phyloP scores from a whole-genome alignment of 1,140 invertebrate genomes.

The Venturia canescens region DNA sequence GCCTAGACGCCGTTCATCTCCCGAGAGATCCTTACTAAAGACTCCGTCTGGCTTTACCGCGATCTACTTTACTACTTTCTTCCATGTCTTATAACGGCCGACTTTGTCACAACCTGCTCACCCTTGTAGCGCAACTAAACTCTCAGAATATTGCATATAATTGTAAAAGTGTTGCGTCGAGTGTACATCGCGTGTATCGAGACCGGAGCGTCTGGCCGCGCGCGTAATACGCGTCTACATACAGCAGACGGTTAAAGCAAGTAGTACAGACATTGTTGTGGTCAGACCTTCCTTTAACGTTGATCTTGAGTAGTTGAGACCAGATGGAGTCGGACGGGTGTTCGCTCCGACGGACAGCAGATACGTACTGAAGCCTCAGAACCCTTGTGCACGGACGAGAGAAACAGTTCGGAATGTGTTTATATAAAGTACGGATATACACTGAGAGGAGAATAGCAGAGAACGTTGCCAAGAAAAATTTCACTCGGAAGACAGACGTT shows the following conservation, averaged over 20 bases:
- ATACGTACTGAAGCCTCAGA: conserved; percentile 17
- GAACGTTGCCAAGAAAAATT: conserved; percentile 37
- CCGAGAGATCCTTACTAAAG: conserved; percentile 58
- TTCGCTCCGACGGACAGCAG: conserved; percentile 54
- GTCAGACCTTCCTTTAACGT: conserved; percentile 57
- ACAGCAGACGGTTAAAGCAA: conserved; percentile 37
- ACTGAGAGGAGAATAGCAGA: conserved; percentile 33
- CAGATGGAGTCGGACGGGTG: conserved; percentile 62
- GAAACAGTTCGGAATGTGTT: conserved; percentile 37
- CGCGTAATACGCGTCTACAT: conserved; percentile 1
- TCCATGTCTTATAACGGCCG: conserved; percentile 28
- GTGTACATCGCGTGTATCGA: background rate
- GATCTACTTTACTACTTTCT: conserved; percentile 53
- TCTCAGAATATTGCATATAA: background rate
- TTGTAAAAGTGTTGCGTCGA: background rate
- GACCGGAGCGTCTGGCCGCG: conserved; percentile 7
- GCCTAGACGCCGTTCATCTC: conserved; percentile 61
- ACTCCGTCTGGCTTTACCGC: conserved; percentile 47
- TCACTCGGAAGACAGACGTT: background rate
- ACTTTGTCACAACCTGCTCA: conserved; percentile 10
- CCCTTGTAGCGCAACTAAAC: background rate
- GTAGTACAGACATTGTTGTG: conserved; percentile 70
- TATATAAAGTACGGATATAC: conserved; percentile 32
- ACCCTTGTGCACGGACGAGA: conserved; percentile 12
- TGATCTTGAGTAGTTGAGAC: conserved; percentile 61